Conservation (phyloP, 2,888 invertebrate species). For the Plagodis dolabraria region DNA sequence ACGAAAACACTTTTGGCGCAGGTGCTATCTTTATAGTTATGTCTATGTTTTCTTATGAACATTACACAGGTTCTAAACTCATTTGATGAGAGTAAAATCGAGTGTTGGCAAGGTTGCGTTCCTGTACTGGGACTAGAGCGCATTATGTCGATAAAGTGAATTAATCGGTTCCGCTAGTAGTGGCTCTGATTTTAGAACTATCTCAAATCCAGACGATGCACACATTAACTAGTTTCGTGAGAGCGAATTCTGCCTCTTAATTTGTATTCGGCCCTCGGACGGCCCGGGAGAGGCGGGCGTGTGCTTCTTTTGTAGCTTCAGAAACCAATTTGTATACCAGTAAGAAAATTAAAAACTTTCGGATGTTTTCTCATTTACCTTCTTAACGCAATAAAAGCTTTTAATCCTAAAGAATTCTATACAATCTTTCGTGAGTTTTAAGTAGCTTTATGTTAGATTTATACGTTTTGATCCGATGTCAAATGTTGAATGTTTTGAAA, state of each 20-base stretch:
- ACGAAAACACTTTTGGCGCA: not conserved
- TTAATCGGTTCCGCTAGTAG: conserved; percentile 48
- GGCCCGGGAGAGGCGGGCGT: conserved; percentile 61
- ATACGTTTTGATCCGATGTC: conserved; percentile 2
- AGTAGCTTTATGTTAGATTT: conserved; percentile 15
- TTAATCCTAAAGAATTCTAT: conserved; percentile 41
- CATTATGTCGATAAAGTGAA: conserved; percentile 43
- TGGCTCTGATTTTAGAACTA: conserved; percentile 55
- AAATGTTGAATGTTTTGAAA: not conserved
- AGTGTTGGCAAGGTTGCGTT: conserved; percentile 22
- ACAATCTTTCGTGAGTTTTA: conserved; percentile 30
- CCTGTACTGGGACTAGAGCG: conserved; percentile 30
- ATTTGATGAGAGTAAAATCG: conserved; percentile 13
- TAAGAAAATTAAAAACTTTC: conserved; percentile 77
- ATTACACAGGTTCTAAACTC: conserved; percentile 6
- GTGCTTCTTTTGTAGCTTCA: conserved; percentile 76
- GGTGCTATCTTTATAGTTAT: not conserved
- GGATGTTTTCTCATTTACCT: conserved; percentile 61
- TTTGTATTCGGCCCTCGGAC: conserved; percentile 76
- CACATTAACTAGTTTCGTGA: conserved; percentile 73
- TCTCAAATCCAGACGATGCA: conserved; percentile 68
- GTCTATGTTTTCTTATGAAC: not conserved
- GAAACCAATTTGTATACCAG: conserved; percentile 80
- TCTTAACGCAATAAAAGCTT: conserved; percentile 58
- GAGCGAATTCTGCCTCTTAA: conserved; percentile 71